A percentile compares a stretch with the other conserved stretches of the same genome.
These are phyloP conservation scores for Epinotia nisella DNA, from an alignment of 2,888 invertebrate species.

Conservation along the genomic window DNA sequence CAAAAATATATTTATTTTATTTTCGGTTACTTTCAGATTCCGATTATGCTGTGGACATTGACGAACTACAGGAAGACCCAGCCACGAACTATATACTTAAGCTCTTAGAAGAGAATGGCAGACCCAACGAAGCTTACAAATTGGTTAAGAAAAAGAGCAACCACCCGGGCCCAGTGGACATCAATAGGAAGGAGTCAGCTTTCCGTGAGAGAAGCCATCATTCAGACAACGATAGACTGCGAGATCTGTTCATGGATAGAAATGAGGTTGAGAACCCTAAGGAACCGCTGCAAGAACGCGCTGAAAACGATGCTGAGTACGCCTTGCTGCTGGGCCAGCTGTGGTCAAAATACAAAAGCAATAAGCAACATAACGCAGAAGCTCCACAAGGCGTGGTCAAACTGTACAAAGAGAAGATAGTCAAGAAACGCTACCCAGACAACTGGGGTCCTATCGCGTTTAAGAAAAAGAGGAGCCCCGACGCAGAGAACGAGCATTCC, in stretches of 20 bases:
- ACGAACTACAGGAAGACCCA: slow-evolving; percentile 69
- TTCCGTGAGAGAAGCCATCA: slow-evolving; percentile 78
- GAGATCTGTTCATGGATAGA: slow-evolving; percentile 73
- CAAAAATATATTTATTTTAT: not conserved
- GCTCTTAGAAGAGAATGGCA: slow-evolving; percentile 71
- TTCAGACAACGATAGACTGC: slow-evolving; percentile 72
- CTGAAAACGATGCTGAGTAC: slow-evolving; percentile 81
- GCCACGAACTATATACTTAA: slow-evolving; percentile 72
- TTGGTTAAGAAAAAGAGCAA: slow-evolving; percentile 80
- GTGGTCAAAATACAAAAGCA: slow-evolving; percentile 84
- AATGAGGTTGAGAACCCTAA: slow-evolving; percentile 67
- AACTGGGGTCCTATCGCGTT: slow-evolving; percentile 83
- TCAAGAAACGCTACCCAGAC: slow-evolving; percentile 76
- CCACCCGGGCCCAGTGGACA: slow-evolving; percentile 52
- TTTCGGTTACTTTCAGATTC: slow-evolving; percentile 64
- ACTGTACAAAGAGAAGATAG: slow-evolving; percentile 76
- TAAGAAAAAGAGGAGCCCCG: slow-evolving; percentile 79
- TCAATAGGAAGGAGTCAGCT: slow-evolving; percentile 70
- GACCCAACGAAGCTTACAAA: slow-evolving; percentile 81
- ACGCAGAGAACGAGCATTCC: slow-evolving; percentile 58
- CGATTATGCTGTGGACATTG: slow-evolving; percentile 71
- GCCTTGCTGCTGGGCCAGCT: slow-evolving; percentile 82
- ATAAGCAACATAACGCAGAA: slow-evolving; percentile 70
- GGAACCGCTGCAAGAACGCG: slow-evolving; percentile 58
- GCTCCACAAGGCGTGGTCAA: slow-evolving; percentile 77